Evolutionary conservation across 2,113 vertebrate species (phyloP), one percentile per base, ranked within the genome.

Genomic region (Myiozetetes cayanensis): DNA sequence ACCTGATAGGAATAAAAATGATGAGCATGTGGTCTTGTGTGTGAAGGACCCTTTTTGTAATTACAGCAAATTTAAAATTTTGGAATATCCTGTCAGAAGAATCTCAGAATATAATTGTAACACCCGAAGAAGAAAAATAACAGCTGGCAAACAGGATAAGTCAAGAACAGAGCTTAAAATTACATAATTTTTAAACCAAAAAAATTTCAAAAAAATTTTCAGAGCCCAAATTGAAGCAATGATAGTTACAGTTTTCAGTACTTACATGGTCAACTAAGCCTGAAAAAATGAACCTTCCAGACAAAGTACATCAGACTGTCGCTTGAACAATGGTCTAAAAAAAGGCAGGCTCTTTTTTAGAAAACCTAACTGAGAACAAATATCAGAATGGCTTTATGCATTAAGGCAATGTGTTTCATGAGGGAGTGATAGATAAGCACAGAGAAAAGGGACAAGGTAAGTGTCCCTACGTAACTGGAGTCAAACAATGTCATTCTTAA

Each of bases 401-500:
- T 68, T 61, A 56, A 89, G 65, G 44, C 47, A 72, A 41, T 16
- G n/a, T 2, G 1, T 78, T 91, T 87, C 44, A 19, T n/a, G 39
- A 76, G 75, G 27, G n/a, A 68, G 14, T 0, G 2, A 61, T 56
- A 85, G 2, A 61, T 56, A 85, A 91, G 53, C 44, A 37, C 0
- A 0, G 41, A 89, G 33, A 65, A 25, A 65, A 68, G 62, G 44
- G 47, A 70, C 53, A 61, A 90, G 75, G 15, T 35, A 46, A 88
- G n/a, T 37, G 82, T 70, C 43, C 55, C 43, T 52, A 2, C 6
- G 14, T 87, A 89, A 76, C 77, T 53, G 33, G 31, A 75, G 37
- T 56, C n/a, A 76, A 89, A 89, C 56, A 55, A 75, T 61, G 70
- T 52, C 44, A 89, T 53, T 92, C 28, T 62, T 65, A 76, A 74